A percentile compares a stretch with the other conserved stretches of the same genome.
Evolutionary conservation across 2,888 invertebrate genomes (phyloP).

Genomic region (Fragum fragum): DNA sequence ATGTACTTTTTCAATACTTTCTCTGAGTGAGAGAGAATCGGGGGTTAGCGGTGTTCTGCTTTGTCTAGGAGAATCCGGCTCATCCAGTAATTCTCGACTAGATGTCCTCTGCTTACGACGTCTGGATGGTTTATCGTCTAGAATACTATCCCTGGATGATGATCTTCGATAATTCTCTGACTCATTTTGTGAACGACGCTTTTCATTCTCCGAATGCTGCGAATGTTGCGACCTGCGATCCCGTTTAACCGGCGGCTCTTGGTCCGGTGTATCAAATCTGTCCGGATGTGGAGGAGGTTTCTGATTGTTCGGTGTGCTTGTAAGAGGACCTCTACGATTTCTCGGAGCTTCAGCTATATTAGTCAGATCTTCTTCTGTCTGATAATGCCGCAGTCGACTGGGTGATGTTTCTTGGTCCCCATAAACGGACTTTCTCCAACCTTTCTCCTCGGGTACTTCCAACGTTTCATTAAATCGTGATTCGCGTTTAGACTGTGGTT

Average conservation of each 20-base stretch:
- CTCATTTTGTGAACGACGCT: conserved; percentile 66
- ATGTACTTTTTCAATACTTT: conserved; percentile 86
- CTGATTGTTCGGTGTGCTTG: conserved; percentile 76
- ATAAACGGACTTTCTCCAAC: conserved; percentile 81
- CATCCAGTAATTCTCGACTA: conserved; percentile 79
- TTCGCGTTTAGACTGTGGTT: conserved; percentile 47
- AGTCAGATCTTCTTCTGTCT: conserved; percentile 68
- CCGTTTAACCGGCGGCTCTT: conserved; percentile 43
- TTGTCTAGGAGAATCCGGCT: conserved; percentile 55
- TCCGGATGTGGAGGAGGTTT: conserved; percentile 55
- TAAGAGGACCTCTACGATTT: conserved; percentile 69
- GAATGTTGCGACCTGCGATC: conserved; percentile 50
- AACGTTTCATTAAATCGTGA: conserved; percentile 70
- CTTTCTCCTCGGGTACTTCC: conserved; percentile 77
- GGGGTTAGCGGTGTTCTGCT: conserved; percentile 78
- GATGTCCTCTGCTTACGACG: conserved; percentile 73
- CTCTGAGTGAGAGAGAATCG: conserved; percentile 82
- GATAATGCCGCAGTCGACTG: conserved; percentile 58
- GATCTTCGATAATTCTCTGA: conserved; percentile 75
- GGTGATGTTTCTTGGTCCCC: conserved; percentile 71
- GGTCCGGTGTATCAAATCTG: conserved; percentile 60
- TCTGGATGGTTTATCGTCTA: conserved; percentile 77
- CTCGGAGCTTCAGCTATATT: conserved; percentile 64
- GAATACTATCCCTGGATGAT: conserved; percentile 79
- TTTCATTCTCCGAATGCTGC: conserved; percentile 63